Evolutionary conservation across 1,140 invertebrate species (phyloP).

Genomic region (Drosophila cardini): DNA sequence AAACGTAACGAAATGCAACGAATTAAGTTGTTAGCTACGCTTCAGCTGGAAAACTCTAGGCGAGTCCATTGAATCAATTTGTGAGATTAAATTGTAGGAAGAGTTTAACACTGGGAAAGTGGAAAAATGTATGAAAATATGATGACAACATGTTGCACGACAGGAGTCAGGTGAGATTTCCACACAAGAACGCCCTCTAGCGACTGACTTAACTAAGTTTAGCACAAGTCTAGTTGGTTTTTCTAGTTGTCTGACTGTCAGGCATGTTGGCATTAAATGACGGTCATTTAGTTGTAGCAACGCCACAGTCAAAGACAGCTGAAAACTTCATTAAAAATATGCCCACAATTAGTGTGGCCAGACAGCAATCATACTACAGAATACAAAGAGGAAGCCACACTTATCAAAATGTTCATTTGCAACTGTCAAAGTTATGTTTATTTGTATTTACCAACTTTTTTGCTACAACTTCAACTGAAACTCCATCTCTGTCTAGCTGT

Average conservation of each 20-base stretch:
- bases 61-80: conserved; percentile 56
- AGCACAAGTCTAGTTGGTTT: background rate
- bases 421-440: conserved; percentile 71
- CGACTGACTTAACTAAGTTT: too few species aligned
- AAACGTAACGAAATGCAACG: conserved; percentile 57
- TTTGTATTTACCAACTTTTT: conserved; percentile 49
- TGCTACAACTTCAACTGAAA: background rate
- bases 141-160: conserved; percentile 28
- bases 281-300: conserved; percentile 57
- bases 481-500: conserved; percentile 32
- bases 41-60: conserved; percentile 57
- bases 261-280: conserved; percentile 53
- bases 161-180: conserved; percentile 14
- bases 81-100: conserved; percentile 32
- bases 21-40: conserved; percentile 81
- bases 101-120: conserved; percentile 8
- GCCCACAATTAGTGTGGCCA: conserved; percentile 60
- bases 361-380: conserved; percentile 22
- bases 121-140: background rate
- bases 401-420: conserved; percentile 49
- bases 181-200: background rate
- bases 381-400: conserved; percentile 1
- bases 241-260: conserved; percentile 19
- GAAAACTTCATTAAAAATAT: conserved; percentile 75
- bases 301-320: conserved; percentile 52